phyloP scores from a whole-genome alignment of 2,113 vertebrate genomes.

The Varanus komodoensis region DNA sequence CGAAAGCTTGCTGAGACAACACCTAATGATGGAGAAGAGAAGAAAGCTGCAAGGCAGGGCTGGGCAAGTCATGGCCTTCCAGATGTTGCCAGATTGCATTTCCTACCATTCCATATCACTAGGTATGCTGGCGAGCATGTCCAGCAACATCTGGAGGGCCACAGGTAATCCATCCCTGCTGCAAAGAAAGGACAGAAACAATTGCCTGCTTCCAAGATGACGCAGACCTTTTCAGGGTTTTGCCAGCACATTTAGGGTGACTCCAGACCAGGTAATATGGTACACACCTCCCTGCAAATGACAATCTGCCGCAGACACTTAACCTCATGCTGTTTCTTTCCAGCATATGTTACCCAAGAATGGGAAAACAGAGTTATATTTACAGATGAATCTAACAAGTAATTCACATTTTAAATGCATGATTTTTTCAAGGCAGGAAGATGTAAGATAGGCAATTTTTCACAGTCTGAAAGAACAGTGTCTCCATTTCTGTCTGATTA shows the following conservation, averaged over 20 bases:
- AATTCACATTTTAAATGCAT: slow-evolving; percentile 8
- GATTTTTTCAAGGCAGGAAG: not conserved
- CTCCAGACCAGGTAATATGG: not conserved
- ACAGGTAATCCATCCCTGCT: too few relatives aligned
- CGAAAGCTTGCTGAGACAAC: too few relatives aligned
- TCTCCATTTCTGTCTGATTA: not conserved
- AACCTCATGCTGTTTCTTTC: not conserved
- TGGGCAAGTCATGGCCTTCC: too few relatives aligned
- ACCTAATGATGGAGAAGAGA: not conserved
- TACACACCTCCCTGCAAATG: too few relatives aligned
- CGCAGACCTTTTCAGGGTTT: not conserved
- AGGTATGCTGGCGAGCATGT: too few relatives aligned
- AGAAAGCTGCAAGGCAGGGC: too few relatives aligned
- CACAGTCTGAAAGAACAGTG: not conserved
- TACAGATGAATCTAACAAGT: slow-evolving; percentile 12
- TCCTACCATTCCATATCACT: too few relatives aligned
- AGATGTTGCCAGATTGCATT: too few relatives aligned
- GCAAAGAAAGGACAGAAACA: not conserved
- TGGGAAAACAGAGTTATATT: not conserved
- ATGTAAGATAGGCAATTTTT: not conserved
- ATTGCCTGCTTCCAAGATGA: not conserved
- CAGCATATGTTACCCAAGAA: not conserved
- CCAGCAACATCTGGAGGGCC: too few relatives aligned
- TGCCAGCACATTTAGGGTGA: not conserved
- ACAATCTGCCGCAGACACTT: not conserved